Conservation (phyloP, 53 echinoderm and acorn worm species). For the Holothuria leucospilota region DNA sequence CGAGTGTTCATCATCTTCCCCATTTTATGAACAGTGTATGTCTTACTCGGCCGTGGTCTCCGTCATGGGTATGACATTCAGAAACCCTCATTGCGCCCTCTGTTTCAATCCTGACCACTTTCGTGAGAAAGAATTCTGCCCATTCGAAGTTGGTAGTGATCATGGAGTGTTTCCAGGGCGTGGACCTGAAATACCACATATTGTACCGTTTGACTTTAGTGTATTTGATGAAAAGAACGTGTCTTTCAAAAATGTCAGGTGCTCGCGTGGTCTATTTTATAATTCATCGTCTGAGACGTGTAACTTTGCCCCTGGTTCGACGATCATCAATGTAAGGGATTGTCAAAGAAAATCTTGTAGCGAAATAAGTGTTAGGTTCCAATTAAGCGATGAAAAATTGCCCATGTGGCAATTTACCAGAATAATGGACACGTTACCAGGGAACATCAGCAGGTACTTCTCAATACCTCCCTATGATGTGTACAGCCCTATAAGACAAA, state of each 20-base stretch:
- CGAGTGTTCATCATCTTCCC: too few relatives aligned
- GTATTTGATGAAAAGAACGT: neutral
- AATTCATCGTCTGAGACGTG: neutral
- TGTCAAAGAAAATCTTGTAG: neutral
- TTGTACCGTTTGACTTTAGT: neutral
- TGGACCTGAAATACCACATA: neutral
- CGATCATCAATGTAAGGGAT: neutral
- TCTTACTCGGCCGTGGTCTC: neutral
- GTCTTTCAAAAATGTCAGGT: neutral
- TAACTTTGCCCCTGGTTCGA: neutral
- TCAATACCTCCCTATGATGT: too few relatives aligned
- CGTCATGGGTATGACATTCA: neutral
- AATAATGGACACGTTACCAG: too few relatives aligned
- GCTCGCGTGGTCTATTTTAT: neutral
- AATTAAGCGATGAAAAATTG: neutral
- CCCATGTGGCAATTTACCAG: neutral
- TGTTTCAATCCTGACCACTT: neutral
- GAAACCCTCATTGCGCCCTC: slow-evolving; percentile 7
- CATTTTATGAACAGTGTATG: neutral
- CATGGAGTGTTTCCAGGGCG: too few relatives aligned
- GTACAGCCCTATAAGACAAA: too few relatives aligned
- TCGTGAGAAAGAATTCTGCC: too few relatives aligned
- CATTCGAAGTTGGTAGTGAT: too few relatives aligned
- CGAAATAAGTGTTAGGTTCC: neutral
- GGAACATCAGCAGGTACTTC: too few relatives aligned